These are phyloP conservation scores for Ostrea denselamellosa DNA, from an alignment of 1,140 invertebrate genomes.

Conservation along the genomic window DNA sequence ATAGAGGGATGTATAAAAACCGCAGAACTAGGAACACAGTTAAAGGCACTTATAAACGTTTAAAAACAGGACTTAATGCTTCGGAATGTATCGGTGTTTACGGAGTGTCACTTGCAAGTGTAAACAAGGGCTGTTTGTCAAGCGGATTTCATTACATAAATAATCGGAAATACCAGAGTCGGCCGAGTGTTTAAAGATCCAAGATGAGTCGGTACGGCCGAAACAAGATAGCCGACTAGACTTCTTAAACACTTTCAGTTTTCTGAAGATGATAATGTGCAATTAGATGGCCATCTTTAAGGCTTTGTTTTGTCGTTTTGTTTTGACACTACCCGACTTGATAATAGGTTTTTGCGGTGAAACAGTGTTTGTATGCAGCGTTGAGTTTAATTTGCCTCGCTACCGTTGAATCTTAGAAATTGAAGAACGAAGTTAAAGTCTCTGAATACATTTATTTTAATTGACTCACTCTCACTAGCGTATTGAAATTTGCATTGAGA, in stretches of 20 bases:
- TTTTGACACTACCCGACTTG: neutral
- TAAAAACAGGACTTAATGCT: neutral
- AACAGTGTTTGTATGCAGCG: slow-evolving; percentile 7
- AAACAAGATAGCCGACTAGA: slow-evolving; percentile 6
- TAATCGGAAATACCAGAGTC: slow-evolving; percentile 29
- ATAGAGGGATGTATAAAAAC: neutral
- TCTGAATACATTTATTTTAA: neutral
- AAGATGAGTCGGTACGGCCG: neutral
- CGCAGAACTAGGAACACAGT: neutral
- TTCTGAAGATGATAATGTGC: slow-evolving; percentile 16
- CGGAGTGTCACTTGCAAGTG: slow-evolving; percentile 20
- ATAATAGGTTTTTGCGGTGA: slow-evolving; percentile 20
- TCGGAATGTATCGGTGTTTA: slow-evolving; percentile 23
- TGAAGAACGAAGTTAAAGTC: slow-evolving; percentile 22
- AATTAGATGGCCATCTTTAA: slow-evolving; percentile 27
- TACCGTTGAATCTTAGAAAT: slow-evolving; percentile 6
- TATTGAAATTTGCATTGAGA: neutral
- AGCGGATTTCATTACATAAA: slow-evolving; percentile 35
- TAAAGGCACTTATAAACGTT: slow-evolving; percentile 6
- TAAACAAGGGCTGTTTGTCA: slow-evolving; percentile 33
- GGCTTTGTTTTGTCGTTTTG: slow-evolving; percentile 6
- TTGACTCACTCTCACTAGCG: neutral
- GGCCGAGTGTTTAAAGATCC: slow-evolving; percentile 16
- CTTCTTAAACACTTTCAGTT: slow-evolving; percentile 27
- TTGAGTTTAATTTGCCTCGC: neutral